phyloP scores from a whole-genome alignment of 1,140 invertebrate species.

The Drosophila erecta region DNA sequence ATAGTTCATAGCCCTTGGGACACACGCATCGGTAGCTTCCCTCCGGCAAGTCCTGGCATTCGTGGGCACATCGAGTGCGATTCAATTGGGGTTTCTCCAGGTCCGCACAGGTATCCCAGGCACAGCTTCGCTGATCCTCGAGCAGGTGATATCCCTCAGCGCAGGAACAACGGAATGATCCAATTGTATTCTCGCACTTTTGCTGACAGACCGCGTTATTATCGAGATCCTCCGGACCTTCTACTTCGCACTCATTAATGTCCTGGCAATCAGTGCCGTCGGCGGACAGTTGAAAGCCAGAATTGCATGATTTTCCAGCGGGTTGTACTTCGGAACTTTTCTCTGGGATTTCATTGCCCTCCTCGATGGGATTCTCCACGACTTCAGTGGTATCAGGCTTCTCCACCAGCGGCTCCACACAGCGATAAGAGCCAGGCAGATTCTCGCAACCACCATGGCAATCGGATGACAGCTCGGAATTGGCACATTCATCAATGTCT shows the following conservation, averaged over 20 bases:
- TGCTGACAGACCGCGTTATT: constrained; percentile 85
- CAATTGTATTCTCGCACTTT: constrained; percentile 88
- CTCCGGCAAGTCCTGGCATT: constrained; percentile 86
- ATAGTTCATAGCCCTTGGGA: constrained; percentile 86
- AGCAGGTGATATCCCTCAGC: constrained; percentile 67
- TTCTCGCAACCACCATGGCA: constrained; percentile 89
- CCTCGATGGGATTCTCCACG: constrained; percentile 1
- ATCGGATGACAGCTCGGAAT: constrained; percentile 85
- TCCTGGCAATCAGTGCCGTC: constrained; percentile 85
- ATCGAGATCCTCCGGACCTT: constrained; percentile 72
- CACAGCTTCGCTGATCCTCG: constrained; percentile 80
- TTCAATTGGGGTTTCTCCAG: constrained; percentile 81
- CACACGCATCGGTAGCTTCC: constrained; percentile 83
- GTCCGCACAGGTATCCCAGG: constrained; percentile 69
- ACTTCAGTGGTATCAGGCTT: neutral
- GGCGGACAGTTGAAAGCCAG: constrained; percentile 85
- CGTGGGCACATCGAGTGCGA: constrained; percentile 85
- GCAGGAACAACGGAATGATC: constrained; percentile 88
- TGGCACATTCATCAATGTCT: constrained; percentile 90
- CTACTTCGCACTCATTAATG: constrained; percentile 89
- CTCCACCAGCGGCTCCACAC: constrained; percentile 73
- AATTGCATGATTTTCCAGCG: constrained; percentile 84
- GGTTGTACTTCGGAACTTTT: neutral
- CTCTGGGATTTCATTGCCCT: neutral
- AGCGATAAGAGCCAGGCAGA: constrained; percentile 89